Conservation (phyloP, 2,888 invertebrate genomes). For the Linnaemya tessellans region DNA sequence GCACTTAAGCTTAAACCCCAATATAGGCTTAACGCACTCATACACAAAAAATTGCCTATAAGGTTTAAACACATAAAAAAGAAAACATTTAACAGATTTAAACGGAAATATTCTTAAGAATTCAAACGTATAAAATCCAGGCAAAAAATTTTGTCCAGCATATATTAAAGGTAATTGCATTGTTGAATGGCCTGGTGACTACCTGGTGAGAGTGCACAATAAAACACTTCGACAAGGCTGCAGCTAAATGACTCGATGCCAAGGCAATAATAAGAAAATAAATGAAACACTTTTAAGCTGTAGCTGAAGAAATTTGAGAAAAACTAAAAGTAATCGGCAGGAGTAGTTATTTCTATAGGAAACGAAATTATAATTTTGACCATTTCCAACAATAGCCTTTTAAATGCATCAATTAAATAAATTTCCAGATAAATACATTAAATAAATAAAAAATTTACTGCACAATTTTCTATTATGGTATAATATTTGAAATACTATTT, state of each 20-base stretch:
- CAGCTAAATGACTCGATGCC: conserved; percentile 27
- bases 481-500: not conserved
- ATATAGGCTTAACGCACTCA: conserved; percentile 4
- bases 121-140: conserved; percentile 34
- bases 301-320: not conserved
- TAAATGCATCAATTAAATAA: not conserved
- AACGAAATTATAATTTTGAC: not conserved
- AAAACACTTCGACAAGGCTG: conserved; percentile 1
- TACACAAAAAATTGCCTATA: not conserved
- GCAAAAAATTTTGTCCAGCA: conserved; percentile 9
- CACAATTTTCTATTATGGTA: conserved; percentile 15
- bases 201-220: conserved; percentile 7
- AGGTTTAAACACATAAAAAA: not conserved
- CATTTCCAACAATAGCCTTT: not conserved
- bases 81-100: conserved; percentile 38
- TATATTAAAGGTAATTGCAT: conserved; percentile 60
- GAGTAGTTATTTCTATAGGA: not conserved
- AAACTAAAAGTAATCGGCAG: not conserved
- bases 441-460: not conserved
- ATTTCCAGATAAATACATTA: not conserved
- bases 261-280: conserved; percentile 4
- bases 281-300: not conserved
- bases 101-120: conserved; percentile 67
- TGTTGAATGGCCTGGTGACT: conserved; percentile 18
- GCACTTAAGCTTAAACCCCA: conserved; percentile 63